These are phyloP conservation scores for Vipera ursinii DNA, from an alignment of 2,797 vertebrate species.

Conservation along the genomic window DNA sequence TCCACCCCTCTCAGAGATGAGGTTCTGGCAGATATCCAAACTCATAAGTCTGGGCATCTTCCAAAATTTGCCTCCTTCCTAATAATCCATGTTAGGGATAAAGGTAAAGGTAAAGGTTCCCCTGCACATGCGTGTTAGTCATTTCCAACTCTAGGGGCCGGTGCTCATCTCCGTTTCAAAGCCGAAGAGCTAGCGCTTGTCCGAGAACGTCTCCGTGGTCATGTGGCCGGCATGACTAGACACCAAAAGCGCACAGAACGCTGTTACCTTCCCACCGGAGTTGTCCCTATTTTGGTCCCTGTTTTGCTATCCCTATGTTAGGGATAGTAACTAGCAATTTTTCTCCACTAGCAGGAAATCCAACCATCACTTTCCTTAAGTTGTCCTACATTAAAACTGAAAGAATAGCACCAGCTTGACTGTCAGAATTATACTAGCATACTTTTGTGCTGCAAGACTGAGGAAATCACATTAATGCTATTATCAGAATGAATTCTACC, in stretches of 20 bases:
- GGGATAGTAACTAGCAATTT: background rate
- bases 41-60: background rate
- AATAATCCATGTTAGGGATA: background rate
- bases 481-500: background rate
- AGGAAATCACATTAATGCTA: background rate
- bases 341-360: background rate
- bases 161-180: too few species aligned
- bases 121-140: too few species aligned
- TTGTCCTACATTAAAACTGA: background rate
- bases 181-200: too few species aligned
- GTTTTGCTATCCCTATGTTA: background rate
- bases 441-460: background rate
- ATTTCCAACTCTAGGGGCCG: too few species aligned
- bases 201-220: too few species aligned
- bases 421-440: background rate
- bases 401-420: background rate
- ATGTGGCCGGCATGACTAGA: too few species aligned
- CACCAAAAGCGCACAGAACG: too few species aligned
- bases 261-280: too few species aligned
- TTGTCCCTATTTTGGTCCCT: too few species aligned
- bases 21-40: background rate
- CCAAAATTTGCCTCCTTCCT: background rate
- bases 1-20: background rate
- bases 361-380: background rate
- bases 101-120: too few species aligned